Percentiles rank a stretch among this genome's conserved stretches.
Evolutionary conservation across 2,888 invertebrate genomes (phyloP).

Genomic region (Zhengitettix transpicula): DNA sequence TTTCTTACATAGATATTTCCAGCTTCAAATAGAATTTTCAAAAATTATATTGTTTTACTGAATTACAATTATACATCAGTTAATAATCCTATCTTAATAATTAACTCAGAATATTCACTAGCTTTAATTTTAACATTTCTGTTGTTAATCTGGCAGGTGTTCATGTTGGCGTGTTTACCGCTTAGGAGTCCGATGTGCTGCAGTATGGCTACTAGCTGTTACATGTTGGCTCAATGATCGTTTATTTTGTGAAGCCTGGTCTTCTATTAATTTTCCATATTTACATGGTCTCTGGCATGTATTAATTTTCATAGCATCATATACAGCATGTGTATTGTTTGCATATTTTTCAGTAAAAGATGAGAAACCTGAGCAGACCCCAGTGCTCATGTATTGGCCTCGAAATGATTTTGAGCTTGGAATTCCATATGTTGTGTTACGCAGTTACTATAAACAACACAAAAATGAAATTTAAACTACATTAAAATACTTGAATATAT

Average conservation of each 20-base stretch:
- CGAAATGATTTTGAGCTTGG: constrained; percentile 59
- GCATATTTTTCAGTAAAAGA: constrained; percentile 62
- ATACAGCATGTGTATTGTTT: constrained; percentile 58
- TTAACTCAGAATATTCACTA: no score
- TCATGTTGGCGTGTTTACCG: constrained; percentile 47
- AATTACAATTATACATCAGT: no score
- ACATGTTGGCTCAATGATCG: constrained; percentile 65
- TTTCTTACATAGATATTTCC: no score
- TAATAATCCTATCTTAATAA: no score
- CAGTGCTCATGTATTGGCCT: constrained; percentile 60
- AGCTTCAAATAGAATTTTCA: no score
- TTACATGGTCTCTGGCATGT: constrained; percentile 73
- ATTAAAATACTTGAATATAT: neutral
- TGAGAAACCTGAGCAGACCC: constrained; percentile 51
- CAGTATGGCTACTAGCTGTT: constrained; percentile 51
- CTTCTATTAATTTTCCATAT: constrained; percentile 61
- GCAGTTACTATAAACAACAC: constrained; percentile 8
- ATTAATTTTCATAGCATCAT: constrained; percentile 61
- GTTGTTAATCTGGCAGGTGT: constrained; percentile 16
- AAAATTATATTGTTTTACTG: no score
- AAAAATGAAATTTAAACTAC: constrained; percentile 6
- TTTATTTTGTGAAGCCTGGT: constrained; percentile 64
- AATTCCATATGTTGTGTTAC: constrained; percentile 52
- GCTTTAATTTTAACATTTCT: neutral
- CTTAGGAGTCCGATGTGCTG: constrained; percentile 50